Conservation (phyloP, 2,797 vertebrate genomes). For the Argya squamiceps region DNA sequence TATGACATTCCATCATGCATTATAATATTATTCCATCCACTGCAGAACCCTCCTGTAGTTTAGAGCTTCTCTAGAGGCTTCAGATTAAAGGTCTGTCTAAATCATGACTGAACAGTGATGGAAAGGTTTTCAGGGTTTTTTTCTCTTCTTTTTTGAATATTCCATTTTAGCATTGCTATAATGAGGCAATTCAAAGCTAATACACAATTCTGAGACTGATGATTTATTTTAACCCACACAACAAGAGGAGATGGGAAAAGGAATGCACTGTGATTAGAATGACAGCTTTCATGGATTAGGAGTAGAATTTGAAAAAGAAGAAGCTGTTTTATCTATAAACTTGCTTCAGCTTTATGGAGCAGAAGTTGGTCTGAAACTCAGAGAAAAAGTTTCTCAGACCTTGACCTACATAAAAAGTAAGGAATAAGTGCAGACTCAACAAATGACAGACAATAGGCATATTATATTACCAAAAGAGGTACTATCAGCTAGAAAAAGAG, state of each 20-base stretch:
- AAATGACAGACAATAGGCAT: background rate
- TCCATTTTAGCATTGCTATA: background rate
- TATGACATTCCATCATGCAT: background rate
- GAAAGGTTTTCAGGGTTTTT: background rate
- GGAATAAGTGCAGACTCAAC: background rate
- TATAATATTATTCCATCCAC: background rate
- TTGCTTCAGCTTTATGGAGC: background rate
- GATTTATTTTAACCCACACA: conserved; percentile 44
- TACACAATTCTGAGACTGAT: conserved; percentile 17
- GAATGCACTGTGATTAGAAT: background rate
- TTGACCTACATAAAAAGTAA: background rate
- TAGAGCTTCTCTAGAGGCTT: background rate
- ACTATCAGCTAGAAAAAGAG: background rate
- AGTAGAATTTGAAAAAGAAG: conserved; percentile 25
- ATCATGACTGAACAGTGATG: background rate
- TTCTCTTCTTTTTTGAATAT: background rate
- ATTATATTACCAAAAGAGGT: background rate
- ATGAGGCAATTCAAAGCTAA: conserved; percentile 47
- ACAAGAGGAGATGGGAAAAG: background rate
- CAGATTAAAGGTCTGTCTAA: conserved; percentile 41
- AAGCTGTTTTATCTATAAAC: background rate
- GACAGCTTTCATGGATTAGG: background rate
- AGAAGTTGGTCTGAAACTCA: conserved; percentile 8
- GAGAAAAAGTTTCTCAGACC: background rate
- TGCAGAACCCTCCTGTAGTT: background rate